Conservation (phyloP, 2,888 invertebrate species). For the Plebejus melissa region DNA sequence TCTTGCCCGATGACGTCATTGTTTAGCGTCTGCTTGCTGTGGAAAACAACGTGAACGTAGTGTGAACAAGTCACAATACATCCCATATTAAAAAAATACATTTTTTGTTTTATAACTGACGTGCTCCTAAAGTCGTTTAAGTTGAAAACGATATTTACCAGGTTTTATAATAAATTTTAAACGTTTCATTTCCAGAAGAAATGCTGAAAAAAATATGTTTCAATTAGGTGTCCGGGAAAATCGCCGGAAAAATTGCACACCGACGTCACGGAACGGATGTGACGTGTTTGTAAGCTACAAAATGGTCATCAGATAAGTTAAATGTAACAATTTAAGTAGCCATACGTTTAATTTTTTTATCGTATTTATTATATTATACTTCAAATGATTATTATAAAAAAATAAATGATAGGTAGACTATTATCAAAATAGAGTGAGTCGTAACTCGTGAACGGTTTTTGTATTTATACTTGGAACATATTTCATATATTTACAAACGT, state of each 20-base stretch:
- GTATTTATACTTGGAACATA: not conserved
- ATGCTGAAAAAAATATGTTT: not conserved
- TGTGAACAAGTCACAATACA: not conserved
- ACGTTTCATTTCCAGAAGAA: not conserved
- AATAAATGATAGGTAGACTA: too few relatives aligned
- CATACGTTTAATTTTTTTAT: too few relatives aligned
- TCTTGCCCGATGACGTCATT: constrained; percentile 38
- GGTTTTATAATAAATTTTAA: too few relatives aligned
- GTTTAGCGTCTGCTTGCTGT: constrained; percentile 1
- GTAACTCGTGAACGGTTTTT: not conserved
- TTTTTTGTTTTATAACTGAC: too few relatives aligned
- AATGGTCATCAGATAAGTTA: not conserved
- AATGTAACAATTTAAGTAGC: not conserved
- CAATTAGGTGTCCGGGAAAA: not conserved
- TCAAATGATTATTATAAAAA: too few relatives aligned
- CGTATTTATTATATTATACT: too few relatives aligned
- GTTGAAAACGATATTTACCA: too few relatives aligned
- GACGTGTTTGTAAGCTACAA: not conserved
- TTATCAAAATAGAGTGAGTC: too few relatives aligned
- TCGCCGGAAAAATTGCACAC: not conserved
- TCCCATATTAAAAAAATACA: not conserved
- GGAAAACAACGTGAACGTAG: not conserved
- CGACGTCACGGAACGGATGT: not conserved
- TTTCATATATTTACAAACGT: not conserved
- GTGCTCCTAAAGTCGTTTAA: too few relatives aligned